phyloP scores from a whole-genome alignment of 1,140 invertebrate species.

The Choristoneura fumiferana region DNA sequence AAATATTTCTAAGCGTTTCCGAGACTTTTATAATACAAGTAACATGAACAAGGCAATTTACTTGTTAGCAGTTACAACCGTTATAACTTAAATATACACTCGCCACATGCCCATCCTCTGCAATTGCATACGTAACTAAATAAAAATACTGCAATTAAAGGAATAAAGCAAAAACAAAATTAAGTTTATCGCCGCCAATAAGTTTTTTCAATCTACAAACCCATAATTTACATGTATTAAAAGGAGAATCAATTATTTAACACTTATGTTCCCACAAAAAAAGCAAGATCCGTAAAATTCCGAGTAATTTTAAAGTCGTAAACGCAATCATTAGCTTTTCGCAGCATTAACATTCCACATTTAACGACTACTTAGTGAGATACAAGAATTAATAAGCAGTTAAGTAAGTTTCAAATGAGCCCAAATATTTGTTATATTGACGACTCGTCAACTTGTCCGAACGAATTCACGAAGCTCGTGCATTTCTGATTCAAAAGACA shows the following conservation, averaged over 20 bases:
- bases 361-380: slow-evolving; percentile 13
- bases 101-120: too few species aligned
- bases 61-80: too few species aligned
- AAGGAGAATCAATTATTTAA: slow-evolving; percentile 5
- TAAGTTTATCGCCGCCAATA: too few species aligned
- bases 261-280: slow-evolving; percentile 1
- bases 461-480: slow-evolving; percentile 10
- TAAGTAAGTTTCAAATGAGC: slow-evolving; percentile 2
- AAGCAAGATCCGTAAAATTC: neutral
- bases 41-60: too few species aligned
- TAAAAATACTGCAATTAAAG: too few species aligned
- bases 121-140: too few species aligned
- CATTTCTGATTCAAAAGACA: slow-evolving; percentile 15
- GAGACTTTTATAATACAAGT: too few species aligned
- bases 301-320: slow-evolving; percentile 5
- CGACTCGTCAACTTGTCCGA: slow-evolving; percentile 1
- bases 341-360: slow-evolving; percentile 12
- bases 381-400: slow-evolving; percentile 6
- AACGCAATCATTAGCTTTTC: slow-evolving; percentile 14
- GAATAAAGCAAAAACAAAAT: too few species aligned
- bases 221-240: neutral
- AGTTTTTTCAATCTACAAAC: too few species aligned
- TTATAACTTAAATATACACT: too few species aligned
- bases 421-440: slow-evolving; percentile 10
- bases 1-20: too few species aligned